Evolutionary conservation across 2,113 vertebrate species (phyloP).

Genomic region (Mirza zaza): DNA sequence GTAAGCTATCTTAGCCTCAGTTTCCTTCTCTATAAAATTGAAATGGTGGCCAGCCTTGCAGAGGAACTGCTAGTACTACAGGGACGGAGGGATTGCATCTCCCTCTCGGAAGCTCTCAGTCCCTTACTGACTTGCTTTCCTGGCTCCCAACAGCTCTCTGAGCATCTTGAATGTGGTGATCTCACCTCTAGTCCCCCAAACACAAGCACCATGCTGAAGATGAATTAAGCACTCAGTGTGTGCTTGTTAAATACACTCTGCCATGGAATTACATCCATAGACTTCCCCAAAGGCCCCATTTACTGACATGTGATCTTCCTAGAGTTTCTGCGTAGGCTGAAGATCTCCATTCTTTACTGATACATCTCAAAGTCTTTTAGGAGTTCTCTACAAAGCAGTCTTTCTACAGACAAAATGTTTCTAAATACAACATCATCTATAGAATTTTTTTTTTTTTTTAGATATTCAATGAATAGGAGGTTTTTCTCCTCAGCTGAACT

Average conservation of each 20-base stretch:
- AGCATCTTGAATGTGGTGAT: rapidly evolving
- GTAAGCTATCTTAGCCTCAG: neutral
- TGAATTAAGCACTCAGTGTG: too few species aligned
- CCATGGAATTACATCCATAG: neutral
- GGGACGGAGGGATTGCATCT: rapidly evolving
- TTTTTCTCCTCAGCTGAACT: neutral
- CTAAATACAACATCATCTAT: neutral
- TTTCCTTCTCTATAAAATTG: neutral
- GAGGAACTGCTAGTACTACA: too few species aligned
- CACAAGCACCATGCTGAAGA: rapidly evolving
- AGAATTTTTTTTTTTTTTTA: neutral
- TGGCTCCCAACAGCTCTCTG: neutral
- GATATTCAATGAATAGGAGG: neutral
- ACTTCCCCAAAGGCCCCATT: neutral
- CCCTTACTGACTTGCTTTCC: rapidly evolving
- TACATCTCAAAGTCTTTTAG: neutral
- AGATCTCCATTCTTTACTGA: neutral
- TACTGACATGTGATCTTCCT: neutral
- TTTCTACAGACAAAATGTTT: neutral
- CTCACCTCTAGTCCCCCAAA: neutral
- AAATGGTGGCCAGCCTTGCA: rapidly evolving
- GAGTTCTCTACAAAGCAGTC: neutral
- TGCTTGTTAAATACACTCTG: neutral
- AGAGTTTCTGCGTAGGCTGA: neutral
- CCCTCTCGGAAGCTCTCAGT: rapidly evolving